Conservation (phyloP, 2,888 invertebrate species). For the Gandaritis pyraliata region DNA sequence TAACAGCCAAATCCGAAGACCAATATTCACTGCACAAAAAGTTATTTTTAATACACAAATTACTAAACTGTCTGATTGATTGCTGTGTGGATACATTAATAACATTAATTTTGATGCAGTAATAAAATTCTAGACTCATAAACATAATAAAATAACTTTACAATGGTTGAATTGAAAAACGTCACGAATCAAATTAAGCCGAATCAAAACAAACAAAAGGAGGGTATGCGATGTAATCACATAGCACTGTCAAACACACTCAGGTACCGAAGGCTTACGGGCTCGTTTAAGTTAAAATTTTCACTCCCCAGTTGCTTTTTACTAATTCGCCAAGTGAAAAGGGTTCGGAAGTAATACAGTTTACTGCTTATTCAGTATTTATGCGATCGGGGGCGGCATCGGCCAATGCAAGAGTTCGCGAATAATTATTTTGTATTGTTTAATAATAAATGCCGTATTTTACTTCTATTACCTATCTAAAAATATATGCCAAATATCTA, state of each 20-base stretch:
- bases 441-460: slow-evolving; percentile 35
- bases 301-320: slow-evolving; percentile 84
- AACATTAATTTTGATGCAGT: too few species aligned
- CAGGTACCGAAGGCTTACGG: slow-evolving; percentile 76
- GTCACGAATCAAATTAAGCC: slow-evolving; percentile 80
- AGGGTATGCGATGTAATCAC: slow-evolving; percentile 80
- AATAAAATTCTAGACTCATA: too few species aligned
- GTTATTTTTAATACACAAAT: too few species aligned
- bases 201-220: slow-evolving; percentile 81
- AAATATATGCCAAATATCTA: not conserved
- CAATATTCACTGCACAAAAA: too few species aligned
- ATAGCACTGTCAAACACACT: slow-evolving; percentile 82
- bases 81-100: too few species aligned
- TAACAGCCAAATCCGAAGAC: too few species aligned
- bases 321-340: slow-evolving; percentile 85
- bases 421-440: slow-evolving; percentile 51
- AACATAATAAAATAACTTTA: slow-evolving; percentile 40
- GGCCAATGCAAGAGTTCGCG: slow-evolving; percentile 69
- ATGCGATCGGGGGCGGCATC: slow-evolving; percentile 75
- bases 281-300: slow-evolving; percentile 83
- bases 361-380: slow-evolving; percentile 85
- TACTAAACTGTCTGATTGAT: too few species aligned
- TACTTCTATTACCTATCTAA: slow-evolving; percentile 18
- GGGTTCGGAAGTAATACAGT: slow-evolving; percentile 85
- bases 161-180: slow-evolving; percentile 52